These are phyloP conservation scores for Marisa cornuarietis DNA, from an alignment of 1,140 invertebrate genomes.

Conservation along the genomic window DNA sequence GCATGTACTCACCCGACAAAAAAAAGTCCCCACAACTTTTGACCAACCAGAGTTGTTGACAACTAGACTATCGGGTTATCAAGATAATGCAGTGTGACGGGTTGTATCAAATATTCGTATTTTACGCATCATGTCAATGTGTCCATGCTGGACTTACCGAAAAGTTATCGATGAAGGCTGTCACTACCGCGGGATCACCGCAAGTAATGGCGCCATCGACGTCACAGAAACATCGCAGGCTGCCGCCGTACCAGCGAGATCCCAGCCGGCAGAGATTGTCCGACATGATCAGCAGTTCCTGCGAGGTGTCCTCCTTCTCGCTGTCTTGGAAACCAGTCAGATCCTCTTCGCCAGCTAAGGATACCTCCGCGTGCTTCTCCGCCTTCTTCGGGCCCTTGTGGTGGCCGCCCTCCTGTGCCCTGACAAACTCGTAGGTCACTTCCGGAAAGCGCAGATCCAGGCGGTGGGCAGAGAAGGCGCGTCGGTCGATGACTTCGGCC, in stretches of 20 bases:
- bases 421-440: background rate
- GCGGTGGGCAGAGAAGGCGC: slow-evolving; percentile 11
- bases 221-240: slow-evolving; percentile 28
- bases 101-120: no score
- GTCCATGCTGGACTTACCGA: background rate
- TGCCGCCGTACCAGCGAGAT: slow-evolving; percentile 28
- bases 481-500: slow-evolving; percentile 23
- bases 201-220: slow-evolving; percentile 22
- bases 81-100: no score
- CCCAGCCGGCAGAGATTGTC: slow-evolving; percentile 24
- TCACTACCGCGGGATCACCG: slow-evolving; percentile 23
- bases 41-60: no score
- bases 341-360: background rate
- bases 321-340: no score
- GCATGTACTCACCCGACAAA: no score
- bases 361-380: background rate
- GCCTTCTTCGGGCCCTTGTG: background rate
- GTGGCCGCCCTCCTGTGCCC: background rate
- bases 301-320: background rate
- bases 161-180: slow-evolving; percentile 25
- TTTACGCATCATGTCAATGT: no score
- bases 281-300: slow-evolving; percentile 14
- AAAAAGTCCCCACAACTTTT: no score
- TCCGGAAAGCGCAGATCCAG: slow-evolving; percentile 9
- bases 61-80: no score